Evolutionary conservation across 2,888 invertebrate genomes (phyloP), one percentile per base, ranked within the genome.

Genomic region (Nebria brevicollis): DNA sequence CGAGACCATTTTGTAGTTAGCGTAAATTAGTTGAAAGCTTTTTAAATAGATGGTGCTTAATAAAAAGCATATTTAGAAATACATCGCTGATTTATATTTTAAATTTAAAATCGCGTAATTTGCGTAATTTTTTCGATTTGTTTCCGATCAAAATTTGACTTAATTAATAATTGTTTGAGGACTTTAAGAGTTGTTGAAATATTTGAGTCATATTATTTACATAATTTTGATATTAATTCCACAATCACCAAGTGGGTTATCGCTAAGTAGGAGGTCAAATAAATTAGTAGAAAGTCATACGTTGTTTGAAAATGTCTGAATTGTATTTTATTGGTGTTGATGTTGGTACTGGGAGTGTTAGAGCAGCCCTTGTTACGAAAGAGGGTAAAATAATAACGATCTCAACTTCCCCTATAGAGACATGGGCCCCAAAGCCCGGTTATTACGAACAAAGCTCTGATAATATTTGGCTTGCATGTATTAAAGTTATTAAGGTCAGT

Each of bases 401-500:
- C 72, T 90, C 94, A 20, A 93, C 93, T 0, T 91, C 93, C 86
- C 89, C 91, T 72, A 94, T 96, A 41, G 89, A 92, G 87, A 96
- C 95, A 13, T 96, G 95, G 93, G 95, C 94, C 87, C 95, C 96
- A 0, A 91, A 92, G 85, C 89, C 92, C 0, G 92, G 94, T 87
- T 95, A 93, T 88, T 98, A 95, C 88, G 97, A 98, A 88, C 98
- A 98, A 89, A 97, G 97, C 4, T 95, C 97, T 0, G 92, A 94
- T 82, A 92, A 98, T 87, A 96, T 98, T 86, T 98, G 98, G 98
- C 87, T 90, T 74, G 93, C 95, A 77, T 94, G 95, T 83, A 90
- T 93, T 84, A 86, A 88, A 86, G 94, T 94, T 84, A 94, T 98
- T 10, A 94, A 94, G 93, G 97, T 97, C 85, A 84, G 75, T 25